phyloP scores from a whole-genome alignment of 2,888 invertebrate genomes.

The Volucella zonaria region DNA sequence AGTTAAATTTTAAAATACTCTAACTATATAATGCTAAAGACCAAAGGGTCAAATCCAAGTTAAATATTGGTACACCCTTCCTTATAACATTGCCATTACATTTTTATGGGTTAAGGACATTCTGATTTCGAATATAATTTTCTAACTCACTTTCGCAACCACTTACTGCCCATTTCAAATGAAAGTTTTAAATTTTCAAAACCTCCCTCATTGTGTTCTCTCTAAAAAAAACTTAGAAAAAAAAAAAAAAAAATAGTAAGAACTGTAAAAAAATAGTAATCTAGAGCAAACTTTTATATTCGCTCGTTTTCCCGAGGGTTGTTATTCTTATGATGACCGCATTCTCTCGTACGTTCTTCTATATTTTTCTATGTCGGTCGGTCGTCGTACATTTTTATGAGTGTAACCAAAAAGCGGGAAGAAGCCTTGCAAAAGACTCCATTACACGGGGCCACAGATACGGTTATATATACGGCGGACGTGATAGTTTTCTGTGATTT shows the following conservation, averaged over 20 bases:
- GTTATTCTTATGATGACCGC: slow-evolving; percentile 62
- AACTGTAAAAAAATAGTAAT: not conserved
- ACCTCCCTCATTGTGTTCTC: not conserved
- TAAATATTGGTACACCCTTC: too few species aligned
- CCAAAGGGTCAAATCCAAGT: too few species aligned
- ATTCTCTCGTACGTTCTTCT: slow-evolving; percentile 38
- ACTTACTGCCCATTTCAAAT: not conserved
- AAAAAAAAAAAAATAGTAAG: not conserved
- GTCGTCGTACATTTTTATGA: slow-evolving; percentile 59
- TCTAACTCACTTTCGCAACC: not conserved
- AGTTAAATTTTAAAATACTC: too few species aligned
- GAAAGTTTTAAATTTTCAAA: slow-evolving; percentile 24
- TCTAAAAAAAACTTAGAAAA: not conserved
- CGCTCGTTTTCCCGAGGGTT: slow-evolving; percentile 39
- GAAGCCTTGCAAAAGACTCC: slow-evolving; percentile 32
- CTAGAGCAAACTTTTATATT: slow-evolving; percentile 47
- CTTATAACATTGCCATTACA: too few species aligned
- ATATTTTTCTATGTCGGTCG: slow-evolving; percentile 57
- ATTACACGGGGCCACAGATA: slow-evolving; percentile 50
- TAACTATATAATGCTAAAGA: too few species aligned
- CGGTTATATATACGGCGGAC: slow-evolving; percentile 43
- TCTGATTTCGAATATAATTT: too few species aligned
- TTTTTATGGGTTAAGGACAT: too few species aligned
- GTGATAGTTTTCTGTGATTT: slow-evolving; percentile 71
- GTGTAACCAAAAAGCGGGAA: slow-evolving; percentile 35